These are phyloP conservation scores for Phrixothrix hirtus DNA, from an alignment of 2,888 invertebrate species.

Conservation along the genomic window DNA sequence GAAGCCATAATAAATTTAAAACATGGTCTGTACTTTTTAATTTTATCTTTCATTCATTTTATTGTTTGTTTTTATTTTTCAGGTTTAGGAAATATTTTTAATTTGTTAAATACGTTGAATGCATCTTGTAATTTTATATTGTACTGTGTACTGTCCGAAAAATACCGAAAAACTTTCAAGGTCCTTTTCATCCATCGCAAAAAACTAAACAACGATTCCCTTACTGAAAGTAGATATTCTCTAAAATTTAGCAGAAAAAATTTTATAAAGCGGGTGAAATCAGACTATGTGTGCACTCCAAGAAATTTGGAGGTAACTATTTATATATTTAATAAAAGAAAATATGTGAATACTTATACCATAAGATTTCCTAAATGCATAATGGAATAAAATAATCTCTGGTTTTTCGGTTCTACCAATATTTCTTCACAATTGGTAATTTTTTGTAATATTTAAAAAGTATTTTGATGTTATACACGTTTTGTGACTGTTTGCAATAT, in stretches of 20 bases:
- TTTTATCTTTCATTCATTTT: too few species aligned
- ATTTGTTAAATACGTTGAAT: conserved; percentile 71
- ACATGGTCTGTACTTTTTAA: too few species aligned
- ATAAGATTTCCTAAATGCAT: conserved; percentile 32
- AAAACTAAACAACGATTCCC: conserved; percentile 43
- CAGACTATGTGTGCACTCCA: conserved; percentile 49
- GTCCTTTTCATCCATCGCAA: conserved; percentile 47
- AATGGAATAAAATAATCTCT: too few species aligned
- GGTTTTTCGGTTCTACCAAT: too few species aligned
- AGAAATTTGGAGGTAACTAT: conserved; percentile 57
- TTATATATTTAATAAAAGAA: conserved; percentile 53
- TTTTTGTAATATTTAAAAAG: neutral
- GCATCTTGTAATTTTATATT: conserved; percentile 77
- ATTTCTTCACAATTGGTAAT: conserved; percentile 3
- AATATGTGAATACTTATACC: conserved; percentile 52
- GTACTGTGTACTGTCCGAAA: conserved; percentile 75
- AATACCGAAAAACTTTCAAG: conserved; percentile 66
- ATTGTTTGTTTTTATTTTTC: conserved; percentile 33
- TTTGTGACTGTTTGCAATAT: too few species aligned
- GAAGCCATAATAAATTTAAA: conserved; percentile 44
- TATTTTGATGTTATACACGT: too few species aligned
- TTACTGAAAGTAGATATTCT: conserved; percentile 14
- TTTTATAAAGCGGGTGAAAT: conserved; percentile 17
- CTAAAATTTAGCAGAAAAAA: conserved; percentile 16
- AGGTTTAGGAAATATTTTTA: conserved; percentile 73